Base-by-base conservation (phyloP, 2,113 vertebrate species). In the Paratilapia polleni region DNA sequence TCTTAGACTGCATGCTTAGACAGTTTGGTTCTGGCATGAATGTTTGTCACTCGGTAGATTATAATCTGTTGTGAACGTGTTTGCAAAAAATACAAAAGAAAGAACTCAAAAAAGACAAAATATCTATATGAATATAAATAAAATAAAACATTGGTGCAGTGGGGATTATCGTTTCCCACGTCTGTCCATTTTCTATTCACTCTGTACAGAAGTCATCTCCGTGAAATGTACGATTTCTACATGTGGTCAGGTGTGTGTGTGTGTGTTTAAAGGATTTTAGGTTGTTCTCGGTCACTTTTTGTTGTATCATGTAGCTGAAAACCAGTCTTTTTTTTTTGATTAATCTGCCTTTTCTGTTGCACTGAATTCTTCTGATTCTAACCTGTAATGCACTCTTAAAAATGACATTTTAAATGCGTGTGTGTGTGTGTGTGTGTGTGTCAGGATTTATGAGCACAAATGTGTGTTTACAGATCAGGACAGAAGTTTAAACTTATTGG, bases 11-110 rank as follows among this genome's bases (percentile, higher is more conserved):
- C 95, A 95, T 95, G 95, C 93, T 88, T 92, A 82, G 77, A 90
- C 78, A 10, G 85, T 92, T 93, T 82, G 26, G 77, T 92, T 94
- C 89, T 61, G 87, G 95, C 95, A 96, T 94, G 94, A 90, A 86
- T 66, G 89, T 93, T 91, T 82, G 74, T 89, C 68, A 88, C 91
- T 90, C 38, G 20, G 64, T 94, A 94, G 87, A 91, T 77, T 87
- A 38, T 91, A 82, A 91, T 94, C 88, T 89, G 91, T 94, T 78
- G 91, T 95, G 87, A 92, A 90, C 64, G 88, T 95, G 91, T 93
- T 93, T 94, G 83, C 82, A 83, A 75, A 93, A 81, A 89, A 73
- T 77, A 41, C 20, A 78, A 31, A 68, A 80, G 82, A 62, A 62
- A 49, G 24, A 54, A 78, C 17, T 70, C 19, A 2, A 36, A 76